These are phyloP conservation scores for Tragopan temminckii DNA, from an alignment of 2,797 vertebrate genomes.

Conservation along the genomic window DNA sequence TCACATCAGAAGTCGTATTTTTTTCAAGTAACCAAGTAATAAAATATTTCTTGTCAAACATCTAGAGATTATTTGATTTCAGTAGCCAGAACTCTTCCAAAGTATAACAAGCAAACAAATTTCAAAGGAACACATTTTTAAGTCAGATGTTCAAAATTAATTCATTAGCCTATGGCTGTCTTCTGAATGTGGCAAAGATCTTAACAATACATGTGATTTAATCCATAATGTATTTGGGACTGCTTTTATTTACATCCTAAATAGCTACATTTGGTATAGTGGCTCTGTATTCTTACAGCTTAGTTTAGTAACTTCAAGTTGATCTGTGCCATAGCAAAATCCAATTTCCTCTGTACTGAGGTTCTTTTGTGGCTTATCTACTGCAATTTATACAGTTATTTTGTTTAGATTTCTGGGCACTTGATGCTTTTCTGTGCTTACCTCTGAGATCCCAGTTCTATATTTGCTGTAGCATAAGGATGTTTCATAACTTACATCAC, in stretches of 20 bases:
- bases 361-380: background rate
- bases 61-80: background rate
- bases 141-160: background rate
- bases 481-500: background rate
- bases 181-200: background rate
- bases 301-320: background rate
- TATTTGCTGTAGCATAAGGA: background rate
- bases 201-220: background rate
- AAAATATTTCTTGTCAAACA: background rate
- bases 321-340: background rate
- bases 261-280: background rate
- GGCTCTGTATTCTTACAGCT: background rate
- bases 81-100: background rate
- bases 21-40: background rate
- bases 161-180: background rate
- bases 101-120: background rate
- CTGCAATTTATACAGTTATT: background rate
- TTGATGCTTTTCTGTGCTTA: background rate
- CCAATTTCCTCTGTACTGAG: background rate
- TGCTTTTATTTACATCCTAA: background rate
- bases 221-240: background rate
- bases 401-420: background rate
- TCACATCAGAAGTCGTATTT: background rate
- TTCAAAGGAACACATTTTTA: background rate
- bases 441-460: background rate